Evolutionary conservation across 2,113 vertebrate species (phyloP).

Genomic region (Thymallus thymallus): DNA sequence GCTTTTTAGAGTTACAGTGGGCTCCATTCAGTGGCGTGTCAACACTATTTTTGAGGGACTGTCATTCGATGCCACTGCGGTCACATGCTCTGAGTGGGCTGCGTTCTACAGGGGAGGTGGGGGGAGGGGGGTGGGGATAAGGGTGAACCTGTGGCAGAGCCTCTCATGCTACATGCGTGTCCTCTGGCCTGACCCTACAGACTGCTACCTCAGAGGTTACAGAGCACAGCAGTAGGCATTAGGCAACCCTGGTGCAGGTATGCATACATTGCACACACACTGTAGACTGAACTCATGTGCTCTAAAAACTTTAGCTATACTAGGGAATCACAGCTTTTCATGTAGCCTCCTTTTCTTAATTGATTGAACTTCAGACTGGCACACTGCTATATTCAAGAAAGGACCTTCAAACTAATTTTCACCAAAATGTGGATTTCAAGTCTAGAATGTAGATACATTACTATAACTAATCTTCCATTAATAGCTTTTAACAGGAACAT

Average conservation of each 20-base stretch:
- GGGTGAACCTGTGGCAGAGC: neutral
- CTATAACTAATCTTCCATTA: too few species aligned
- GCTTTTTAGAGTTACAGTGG: constrained; percentile 22
- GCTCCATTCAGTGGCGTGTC: constrained; percentile 36
- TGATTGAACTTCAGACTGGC: too few species aligned
- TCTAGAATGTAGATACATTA: too few species aligned
- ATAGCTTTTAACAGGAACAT: too few species aligned
- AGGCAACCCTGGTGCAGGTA: too few species aligned
- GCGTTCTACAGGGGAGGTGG: neutral
- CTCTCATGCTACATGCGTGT: neutral
- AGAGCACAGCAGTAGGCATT: neutral
- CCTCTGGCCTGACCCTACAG: neutral
- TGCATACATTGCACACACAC: constrained; percentile 14
- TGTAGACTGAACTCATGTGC: neutral
- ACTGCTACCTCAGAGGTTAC: neutral
- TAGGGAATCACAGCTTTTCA: too few species aligned
- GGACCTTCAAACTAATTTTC: too few species aligned
- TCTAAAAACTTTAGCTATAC: too few species aligned
- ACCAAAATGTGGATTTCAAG: too few species aligned
- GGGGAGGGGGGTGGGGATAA: constrained; percentile 2
- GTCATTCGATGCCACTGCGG: constrained; percentile 53
- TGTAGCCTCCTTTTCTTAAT: too few species aligned
- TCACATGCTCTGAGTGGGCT: constrained; percentile 43
- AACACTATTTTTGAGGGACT: constrained; percentile 31
- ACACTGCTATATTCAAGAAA: too few species aligned